These are phyloP conservation scores for Epinephelus moara DNA, from an alignment of 2,113 vertebrate genomes.

Conservation along the genomic window DNA sequence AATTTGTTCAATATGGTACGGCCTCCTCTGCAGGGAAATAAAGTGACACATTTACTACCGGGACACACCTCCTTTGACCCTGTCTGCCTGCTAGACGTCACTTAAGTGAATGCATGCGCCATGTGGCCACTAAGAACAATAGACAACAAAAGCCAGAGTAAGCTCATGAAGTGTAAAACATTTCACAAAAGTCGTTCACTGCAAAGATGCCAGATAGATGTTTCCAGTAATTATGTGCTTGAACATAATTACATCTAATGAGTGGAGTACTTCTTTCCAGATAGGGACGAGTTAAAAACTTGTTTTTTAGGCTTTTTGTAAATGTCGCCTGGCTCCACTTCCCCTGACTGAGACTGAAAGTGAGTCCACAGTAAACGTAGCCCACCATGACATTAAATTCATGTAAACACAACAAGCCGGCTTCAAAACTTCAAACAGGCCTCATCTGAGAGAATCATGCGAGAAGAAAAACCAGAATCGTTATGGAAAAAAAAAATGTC, in stretches of 20 bases:
- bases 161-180: slow-evolving; percentile 18
- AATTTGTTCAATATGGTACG: slow-evolving; percentile 31
- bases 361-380: slow-evolving; percentile 35
- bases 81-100: slow-evolving; percentile 46
- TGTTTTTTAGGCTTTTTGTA: slow-evolving; percentile 13
- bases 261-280: neutral
- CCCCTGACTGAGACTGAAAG: slow-evolving; percentile 8
- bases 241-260: slow-evolving; percentile 12
- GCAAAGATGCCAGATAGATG: slow-evolving; percentile 4
- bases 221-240: neutral
- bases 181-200: slow-evolving; percentile 16
- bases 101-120: slow-evolving; percentile 42
- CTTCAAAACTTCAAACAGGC: slow-evolving; percentile 45
- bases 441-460: slow-evolving; percentile 24
- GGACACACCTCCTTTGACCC: slow-evolving; percentile 63
- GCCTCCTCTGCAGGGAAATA: slow-evolving; percentile 12
- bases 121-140: slow-evolving; percentile 17
- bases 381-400: slow-evolving; percentile 27
- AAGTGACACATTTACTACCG: slow-evolving; percentile 63
- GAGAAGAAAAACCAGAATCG: slow-evolving; percentile 41
- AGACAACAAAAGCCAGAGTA: slow-evolving; percentile 22
- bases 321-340: slow-evolving; percentile 13
- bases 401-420: slow-evolving; percentile 31
- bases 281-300: neutral
- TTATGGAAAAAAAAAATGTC: slow-evolving; percentile 37